These are phyloP conservation scores for Harlomillsia oculata DNA, from an alignment of 1,140 invertebrate genomes.

Conservation along the genomic window DNA sequence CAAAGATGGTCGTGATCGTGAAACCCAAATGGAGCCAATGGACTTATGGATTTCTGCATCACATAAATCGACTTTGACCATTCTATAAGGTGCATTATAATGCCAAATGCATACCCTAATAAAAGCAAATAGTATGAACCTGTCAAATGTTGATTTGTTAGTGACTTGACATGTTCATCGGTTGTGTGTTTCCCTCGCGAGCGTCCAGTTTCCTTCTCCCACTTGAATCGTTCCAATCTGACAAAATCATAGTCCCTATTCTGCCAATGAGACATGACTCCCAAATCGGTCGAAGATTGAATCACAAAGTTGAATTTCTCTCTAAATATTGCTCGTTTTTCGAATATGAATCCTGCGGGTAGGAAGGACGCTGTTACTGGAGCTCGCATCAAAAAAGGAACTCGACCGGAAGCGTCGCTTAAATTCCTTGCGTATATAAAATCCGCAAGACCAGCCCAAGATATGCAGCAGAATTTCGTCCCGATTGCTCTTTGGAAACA, in stretches of 20 bases:
- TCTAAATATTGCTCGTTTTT: conserved; percentile 12
- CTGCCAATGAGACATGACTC: conserved; percentile 8
- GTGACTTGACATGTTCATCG: too few species aligned
- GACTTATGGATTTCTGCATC: too few species aligned
- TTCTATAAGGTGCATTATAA: too few species aligned
- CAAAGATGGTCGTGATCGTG: too few species aligned
- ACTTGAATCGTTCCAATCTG: neutral
- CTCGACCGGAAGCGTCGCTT: conserved; percentile 10
- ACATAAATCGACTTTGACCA: too few species aligned
- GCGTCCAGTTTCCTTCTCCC: conserved; percentile 7
- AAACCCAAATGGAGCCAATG: too few species aligned
- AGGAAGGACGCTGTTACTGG: conserved; percentile 13
- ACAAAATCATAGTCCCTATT: conserved; percentile 8
- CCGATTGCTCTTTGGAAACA: conserved; percentile 16
- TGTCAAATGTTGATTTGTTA: too few species aligned
- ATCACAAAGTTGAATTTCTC: conserved; percentile 11
- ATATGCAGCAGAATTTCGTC: conserved; percentile 11
- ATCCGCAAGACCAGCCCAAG: conserved; percentile 15
- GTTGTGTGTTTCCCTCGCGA: neutral
- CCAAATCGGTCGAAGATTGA: conserved; percentile 5
- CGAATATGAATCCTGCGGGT: conserved; percentile 2
- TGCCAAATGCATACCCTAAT: too few species aligned
- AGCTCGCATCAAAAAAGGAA: conserved; percentile 7
- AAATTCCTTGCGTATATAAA: conserved; percentile 16
- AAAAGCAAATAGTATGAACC: too few species aligned